A percentile compares a stretch with the other conserved stretches of the same genome.
These are phyloP conservation scores for Drosophila punjabiensis DNA, from an alignment of 1,140 invertebrate genomes.

Conservation along the genomic window DNA sequence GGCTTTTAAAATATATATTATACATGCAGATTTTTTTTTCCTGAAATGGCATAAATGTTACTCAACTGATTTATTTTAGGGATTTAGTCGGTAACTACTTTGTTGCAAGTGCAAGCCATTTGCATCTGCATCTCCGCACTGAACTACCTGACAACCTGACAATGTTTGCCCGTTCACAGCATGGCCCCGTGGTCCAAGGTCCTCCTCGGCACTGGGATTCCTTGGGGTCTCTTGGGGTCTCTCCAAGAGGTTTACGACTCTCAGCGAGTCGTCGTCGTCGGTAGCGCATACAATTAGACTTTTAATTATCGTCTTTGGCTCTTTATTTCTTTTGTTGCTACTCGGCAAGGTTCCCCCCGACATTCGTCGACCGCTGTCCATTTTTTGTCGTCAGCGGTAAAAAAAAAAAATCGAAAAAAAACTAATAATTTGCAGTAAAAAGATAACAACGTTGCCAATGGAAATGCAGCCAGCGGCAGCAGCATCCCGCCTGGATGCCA, in stretches of 20 bases:
- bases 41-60: neutral
- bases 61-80: conserved; percentile 15
- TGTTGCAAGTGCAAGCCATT: conserved; percentile 22
- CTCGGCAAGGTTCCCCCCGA: neutral
- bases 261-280: conserved; percentile 39
- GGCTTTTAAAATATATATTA: conserved; percentile 6
- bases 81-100: conserved; percentile 22
- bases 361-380: conserved; percentile 15
- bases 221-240: conserved; percentile 1
- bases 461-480: conserved; percentile 35
- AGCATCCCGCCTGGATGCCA: conserved; percentile 5
- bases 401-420: conserved; percentile 41
- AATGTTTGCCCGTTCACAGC: conserved; percentile 44
- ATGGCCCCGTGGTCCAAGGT: conserved; percentile 27
- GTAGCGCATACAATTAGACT: conserved; percentile 81
- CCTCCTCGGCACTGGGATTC: conserved; percentile 1
- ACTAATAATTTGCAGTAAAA: conserved; percentile 84
- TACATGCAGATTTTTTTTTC: too few species aligned
- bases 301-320: conserved; percentile 77
- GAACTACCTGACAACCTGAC: conserved; percentile 38
- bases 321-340: conserved; percentile 40
- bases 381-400: conserved; percentile 74
- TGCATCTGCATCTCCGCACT: conserved; percentile 6
- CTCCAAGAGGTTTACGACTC: conserved; percentile 45
- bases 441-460: conserved; percentile 79